phyloP scores from a whole-genome alignment of 37 sponge, comb jelly and placozoan species.

The Geodia barretti region DNA sequence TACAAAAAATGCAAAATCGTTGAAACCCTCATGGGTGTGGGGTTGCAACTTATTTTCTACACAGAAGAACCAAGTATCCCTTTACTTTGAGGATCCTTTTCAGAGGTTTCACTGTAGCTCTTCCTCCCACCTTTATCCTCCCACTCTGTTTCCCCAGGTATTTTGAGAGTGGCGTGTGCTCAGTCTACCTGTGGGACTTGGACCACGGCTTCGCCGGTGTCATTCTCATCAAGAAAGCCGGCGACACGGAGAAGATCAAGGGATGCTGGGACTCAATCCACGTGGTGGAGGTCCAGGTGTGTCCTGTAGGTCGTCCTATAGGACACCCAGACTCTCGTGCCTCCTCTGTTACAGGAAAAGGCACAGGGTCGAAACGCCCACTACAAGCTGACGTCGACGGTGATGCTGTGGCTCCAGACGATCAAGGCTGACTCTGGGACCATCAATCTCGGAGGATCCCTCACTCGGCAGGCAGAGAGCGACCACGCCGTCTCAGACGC shows the following conservation, averaged over 20 bases:
- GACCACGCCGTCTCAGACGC: slow-evolving; percentile 82
- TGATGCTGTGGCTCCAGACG: slow-evolving; percentile 97
- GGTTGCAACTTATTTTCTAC: too few species aligned
- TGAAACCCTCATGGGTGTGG: too few species aligned
- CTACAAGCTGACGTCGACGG: slow-evolving; percentile 98
- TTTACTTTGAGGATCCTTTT: too few species aligned
- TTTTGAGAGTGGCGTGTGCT: slow-evolving; percentile 95
- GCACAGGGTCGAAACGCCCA: slow-evolving; percentile 84
- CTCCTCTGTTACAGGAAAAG: slow-evolving; percentile 83
- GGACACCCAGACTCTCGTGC: too few species aligned
- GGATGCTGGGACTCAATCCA: slow-evolving; percentile 99
- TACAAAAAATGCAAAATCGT: too few species aligned
- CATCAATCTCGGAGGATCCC: slow-evolving; percentile 96
- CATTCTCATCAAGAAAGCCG: slow-evolving; percentile 94
- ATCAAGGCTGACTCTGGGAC: slow-evolving; percentile 88
- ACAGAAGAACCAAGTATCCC: too few species aligned
- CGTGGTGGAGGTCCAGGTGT: slow-evolving; percentile 92
- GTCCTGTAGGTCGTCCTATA: slow-evolving; percentile 1
- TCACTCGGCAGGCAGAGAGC: slow-evolving; percentile 83
- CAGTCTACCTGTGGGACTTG: slow-evolving; percentile 96
- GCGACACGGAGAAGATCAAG: slow-evolving; percentile 92
- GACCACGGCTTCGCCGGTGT: slow-evolving; percentile 97
- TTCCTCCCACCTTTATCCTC: not conserved
- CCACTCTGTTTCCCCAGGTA: slow-evolving; percentile 55
- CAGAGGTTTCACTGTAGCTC: too few species aligned